Base-by-base conservation (phyloP, 2,888 invertebrate species). In the Apotomis betuletana region DNA sequence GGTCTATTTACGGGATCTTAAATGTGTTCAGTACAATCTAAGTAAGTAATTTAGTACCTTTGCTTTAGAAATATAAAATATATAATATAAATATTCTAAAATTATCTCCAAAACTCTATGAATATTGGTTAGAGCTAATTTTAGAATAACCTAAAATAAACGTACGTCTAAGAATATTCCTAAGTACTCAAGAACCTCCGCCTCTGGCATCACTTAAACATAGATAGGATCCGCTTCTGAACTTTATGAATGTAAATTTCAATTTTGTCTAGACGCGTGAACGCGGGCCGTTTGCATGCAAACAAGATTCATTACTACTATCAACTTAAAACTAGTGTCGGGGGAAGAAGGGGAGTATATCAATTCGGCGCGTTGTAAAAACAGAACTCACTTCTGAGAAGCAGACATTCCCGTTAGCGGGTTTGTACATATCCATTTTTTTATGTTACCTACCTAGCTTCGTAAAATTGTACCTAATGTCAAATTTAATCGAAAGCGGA, bases 201-300 rank as follows among this genome's bases (percentile, higher is more conserved):
- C 27, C 54, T 9, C 63, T 55, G 46, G 55, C 46, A 65, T 55
- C 38, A 55, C 49, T 59, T 60, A 72, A 52, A 70, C 71, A 77
- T 76, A 78, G 79, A 74, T 79, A 77, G 77, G 74, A 74, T 65
- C 63, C 77, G 77, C 76, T 75, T 74, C 70, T 75, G 70, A 82
- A 83, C 80, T 87, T 84, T 81, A 85, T 83, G 80, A 85, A 87
- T 86, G 82, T 85, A 86, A 87, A 88, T 88, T 88, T 85, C 83
- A 87, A 88, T 88, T 86, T 83, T 77, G 89, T 87, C 88, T 89
- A 89, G 90, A 89, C 88, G 83, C 82, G 88, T 85, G 84, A 87
- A 86, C 81, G 80, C 74, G 75, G 77, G 82, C 77, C 80, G 82
- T 87, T 89, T 84, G 85, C 84, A 87, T 87, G 87, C 85, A 87